Evolutionary conservation across 2,113 vertebrate genomes (phyloP), one percentile per base, ranked within the genome.

Genomic region (Crocuta crocuta): DNA sequence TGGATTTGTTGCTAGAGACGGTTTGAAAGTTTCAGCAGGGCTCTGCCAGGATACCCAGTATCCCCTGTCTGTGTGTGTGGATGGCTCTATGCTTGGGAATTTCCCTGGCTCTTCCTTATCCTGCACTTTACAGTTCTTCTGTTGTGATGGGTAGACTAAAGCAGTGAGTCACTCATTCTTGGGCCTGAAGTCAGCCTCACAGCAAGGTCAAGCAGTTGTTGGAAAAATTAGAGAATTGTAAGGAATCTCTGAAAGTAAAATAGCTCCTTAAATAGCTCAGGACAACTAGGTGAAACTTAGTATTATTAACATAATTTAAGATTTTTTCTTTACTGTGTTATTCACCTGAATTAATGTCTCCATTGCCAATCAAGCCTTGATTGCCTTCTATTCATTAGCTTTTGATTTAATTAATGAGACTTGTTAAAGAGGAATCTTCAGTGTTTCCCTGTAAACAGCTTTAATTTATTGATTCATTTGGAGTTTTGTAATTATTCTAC

Each of bases 361-460:
- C 33, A 23, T 90, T 98, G 73, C 82, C 74, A 98, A 89, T 98
- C 98, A 98, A 71, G 82, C 26, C 92, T 97, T 97, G 97, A 95
- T 98, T 98, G 78, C 89, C 97, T 98, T 90, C 50, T 97, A 92
- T 97, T 98, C 66, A 98, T 98, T 97, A 97, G 50, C 88, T 71
- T 98, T 97, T 83, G 68, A 95, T 98, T 92, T 98, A 98, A 97
- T 98, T 98, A 98, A 97, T 98, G 97, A 73, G 68, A 89, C 82
- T 97, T 94, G n/a, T 95, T 98, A 87, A 97, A 97, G 95, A 97
- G 43, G 66, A 93, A 16, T 98, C 65, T 70, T 97, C 89, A 96
- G 0, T 97, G 90, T 95, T 98, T 98, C 97, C 39, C 93, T 91
- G 35, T 98, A 98, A 98, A 97, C 93, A 91, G 12, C 92, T 45